Evolutionary conservation across 2,888 invertebrate genomes (phyloP), one percentile per base, ranked within the genome.

Genomic region (Petrolisthes cinctipes): DNA sequence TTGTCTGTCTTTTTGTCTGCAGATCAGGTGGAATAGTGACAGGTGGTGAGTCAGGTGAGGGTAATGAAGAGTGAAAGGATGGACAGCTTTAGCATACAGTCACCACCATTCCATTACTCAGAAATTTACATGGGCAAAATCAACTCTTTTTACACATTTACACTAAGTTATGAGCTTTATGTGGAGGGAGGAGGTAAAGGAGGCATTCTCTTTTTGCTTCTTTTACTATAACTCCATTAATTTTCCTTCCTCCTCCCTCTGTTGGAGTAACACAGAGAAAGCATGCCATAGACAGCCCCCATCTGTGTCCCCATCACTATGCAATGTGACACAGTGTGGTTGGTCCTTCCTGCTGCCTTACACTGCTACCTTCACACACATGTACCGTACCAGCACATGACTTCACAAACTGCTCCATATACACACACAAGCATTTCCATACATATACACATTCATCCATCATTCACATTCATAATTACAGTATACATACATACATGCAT

Each of bases 391-490:
- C 76, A 5, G 61, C 61, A 76, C 23, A 82, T 71, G 56, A 57
- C 83, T 37, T 61, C 75, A 68, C n/a, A 79, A 17, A 82, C 53
- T 54, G 14, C 53, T 53, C 14, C 54, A 66, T 20, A 82, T 37
- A 82, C 51, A 82, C 51, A 66, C 61, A 66, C 51, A 66, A 14
- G 66, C 51, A 82, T 37, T 53, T 20, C 9, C 54, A 79, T n/a
- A 54, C 54, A 79, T 17, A 79, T 37, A 53, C 56, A 17, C 51
- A 5, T 23, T 37, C 14, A 51, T 23, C 5, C 37, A 37, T 37
- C 14, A 51, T 9, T 7, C 76, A 5, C 6, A 20, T 37, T 37
- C 7, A 37, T 20, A 7, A 76, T 14, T 37, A 51, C 14, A 14
- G 17, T 37, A 37, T 76, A 14, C 5, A 17, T 23, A 0, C 9